These are phyloP conservation scores for Teleopsis dalmanni DNA, from an alignment of 1,140 invertebrate genomes.

Conservation along the genomic window DNA sequence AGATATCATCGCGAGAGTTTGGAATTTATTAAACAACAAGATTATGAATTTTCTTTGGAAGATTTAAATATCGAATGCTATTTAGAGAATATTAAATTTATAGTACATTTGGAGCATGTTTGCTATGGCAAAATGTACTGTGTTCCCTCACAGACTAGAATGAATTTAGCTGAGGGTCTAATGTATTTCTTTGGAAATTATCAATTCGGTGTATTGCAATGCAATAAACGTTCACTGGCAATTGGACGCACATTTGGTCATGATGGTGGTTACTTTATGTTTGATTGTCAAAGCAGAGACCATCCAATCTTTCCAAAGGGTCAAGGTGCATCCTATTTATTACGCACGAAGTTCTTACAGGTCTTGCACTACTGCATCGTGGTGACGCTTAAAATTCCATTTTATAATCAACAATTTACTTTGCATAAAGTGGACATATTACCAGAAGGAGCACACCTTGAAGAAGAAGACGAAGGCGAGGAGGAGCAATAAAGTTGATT, in stretches of 20 bases:
- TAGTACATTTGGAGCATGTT: conserved; percentile 49
- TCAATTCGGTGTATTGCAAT: conserved; percentile 48
- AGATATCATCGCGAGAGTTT: conserved; percentile 50
- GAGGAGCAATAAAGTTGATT: too few species aligned
- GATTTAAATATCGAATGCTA: conserved; percentile 44
- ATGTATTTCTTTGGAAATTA: conserved; percentile 52
- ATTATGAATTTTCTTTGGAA: conserved; percentile 50
- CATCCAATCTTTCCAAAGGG: conserved; percentile 51
- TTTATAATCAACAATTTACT: conserved; percentile 35
- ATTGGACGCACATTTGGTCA: conserved; percentile 48
- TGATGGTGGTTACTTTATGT: conserved; percentile 54
- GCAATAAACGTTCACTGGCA: conserved; percentile 48
- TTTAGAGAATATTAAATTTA: conserved; percentile 51
- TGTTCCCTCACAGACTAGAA: conserved; percentile 46
- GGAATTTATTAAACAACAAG: conserved; percentile 44
- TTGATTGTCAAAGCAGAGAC: conserved; percentile 53
- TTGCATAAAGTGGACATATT: conserved; percentile 39
- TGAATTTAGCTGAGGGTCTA: conserved; percentile 54
- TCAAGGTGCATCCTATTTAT: conserved; percentile 50
- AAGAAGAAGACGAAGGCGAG: conserved; percentile 25
- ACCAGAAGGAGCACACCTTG: conserved; percentile 21
- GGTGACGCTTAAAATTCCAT: conserved; percentile 48
- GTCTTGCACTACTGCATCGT: conserved; percentile 53
- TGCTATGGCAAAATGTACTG: conserved; percentile 54
- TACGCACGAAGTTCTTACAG: conserved; percentile 53